phyloP scores from a whole-genome alignment of 1,140 invertebrate genomes.

The Heliconius congener region DNA sequence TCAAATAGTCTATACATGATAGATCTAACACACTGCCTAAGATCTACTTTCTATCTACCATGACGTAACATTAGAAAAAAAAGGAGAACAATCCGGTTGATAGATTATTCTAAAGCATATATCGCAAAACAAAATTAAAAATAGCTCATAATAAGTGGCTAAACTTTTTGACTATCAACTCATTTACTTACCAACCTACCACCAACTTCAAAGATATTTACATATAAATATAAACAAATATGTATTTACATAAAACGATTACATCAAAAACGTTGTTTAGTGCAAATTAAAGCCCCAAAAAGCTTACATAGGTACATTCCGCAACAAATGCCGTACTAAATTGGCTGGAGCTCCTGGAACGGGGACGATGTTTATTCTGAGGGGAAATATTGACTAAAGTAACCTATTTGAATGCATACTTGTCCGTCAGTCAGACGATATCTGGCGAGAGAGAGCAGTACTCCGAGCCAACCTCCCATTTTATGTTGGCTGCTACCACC shows the following conservation, averaged over 20 bases:
- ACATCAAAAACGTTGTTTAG: conserved; percentile 70
- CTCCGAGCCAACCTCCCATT: conserved; percentile 56
- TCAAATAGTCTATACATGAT: too few species aligned
- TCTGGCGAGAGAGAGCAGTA: conserved; percentile 73
- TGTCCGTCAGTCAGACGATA: conserved; percentile 85
- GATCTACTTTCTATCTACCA: too few species aligned
- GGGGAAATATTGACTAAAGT: conserved; percentile 80
- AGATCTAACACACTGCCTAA: too few species aligned
- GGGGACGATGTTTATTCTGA: conserved; percentile 70
- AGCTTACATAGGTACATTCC: conserved; percentile 66
- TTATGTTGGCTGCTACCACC: conserved; percentile 43
- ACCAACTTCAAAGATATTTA: background rate
- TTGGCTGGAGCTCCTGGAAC: conserved; percentile 66
- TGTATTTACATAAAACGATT: conserved; percentile 51
- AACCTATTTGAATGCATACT: conserved; percentile 87
- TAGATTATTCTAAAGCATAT: too few species aligned
- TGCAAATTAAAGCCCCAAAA: conserved; percentile 76
- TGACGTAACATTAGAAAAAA: too few species aligned
- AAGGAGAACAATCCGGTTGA: too few species aligned
- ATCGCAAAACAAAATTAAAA: too few species aligned
- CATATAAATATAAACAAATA: conserved; percentile 31
- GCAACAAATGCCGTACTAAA: conserved; percentile 78
- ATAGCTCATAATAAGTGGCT: background rate
- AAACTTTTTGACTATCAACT: background rate
- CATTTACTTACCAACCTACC: background rate